These are phyloP conservation scores for Microcebus tavaratra DNA, from an alignment of 2,113 vertebrate species.

Conservation along the genomic window DNA sequence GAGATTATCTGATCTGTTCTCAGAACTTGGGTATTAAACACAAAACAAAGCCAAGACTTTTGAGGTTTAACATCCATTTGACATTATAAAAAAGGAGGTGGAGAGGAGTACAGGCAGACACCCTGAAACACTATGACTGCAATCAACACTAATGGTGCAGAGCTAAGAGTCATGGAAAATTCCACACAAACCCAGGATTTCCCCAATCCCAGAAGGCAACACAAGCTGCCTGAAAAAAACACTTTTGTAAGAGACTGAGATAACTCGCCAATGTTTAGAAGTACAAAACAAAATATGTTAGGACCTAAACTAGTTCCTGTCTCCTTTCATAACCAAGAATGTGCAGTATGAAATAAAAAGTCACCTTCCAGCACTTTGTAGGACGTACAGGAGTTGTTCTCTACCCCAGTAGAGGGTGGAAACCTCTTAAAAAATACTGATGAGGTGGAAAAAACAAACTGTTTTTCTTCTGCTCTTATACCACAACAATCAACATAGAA, in stretches of 20 bases:
- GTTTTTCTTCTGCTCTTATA: background rate
- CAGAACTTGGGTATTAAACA: constrained; percentile 17
- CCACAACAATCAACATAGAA: background rate
- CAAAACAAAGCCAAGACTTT: constrained; percentile 51
- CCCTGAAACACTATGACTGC: constrained; percentile 75
- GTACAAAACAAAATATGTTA: background rate
- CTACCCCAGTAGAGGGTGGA: background rate
- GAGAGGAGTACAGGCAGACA: constrained; percentile 61
- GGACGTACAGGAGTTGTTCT: background rate
- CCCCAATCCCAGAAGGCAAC: constrained; percentile 73
- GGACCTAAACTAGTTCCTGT: background rate
- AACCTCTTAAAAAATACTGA: background rate
- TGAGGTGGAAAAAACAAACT: background rate
- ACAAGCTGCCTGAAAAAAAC: constrained; percentile 60
- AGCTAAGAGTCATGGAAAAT: constrained; percentile 87
- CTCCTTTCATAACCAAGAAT: background rate
- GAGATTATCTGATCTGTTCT: constrained; percentile 15
- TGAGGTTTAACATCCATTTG: background rate
- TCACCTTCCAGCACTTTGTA: background rate
- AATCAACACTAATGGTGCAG: constrained; percentile 77
- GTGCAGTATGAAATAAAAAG: background rate
- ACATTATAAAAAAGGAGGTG: background rate
- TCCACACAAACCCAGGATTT: constrained; percentile 83
- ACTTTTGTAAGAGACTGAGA: constrained; percentile 48
- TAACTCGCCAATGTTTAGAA: constrained; percentile 13